phyloP scores from a whole-genome alignment of 2,888 invertebrate species.

The Aphrophora alni region DNA sequence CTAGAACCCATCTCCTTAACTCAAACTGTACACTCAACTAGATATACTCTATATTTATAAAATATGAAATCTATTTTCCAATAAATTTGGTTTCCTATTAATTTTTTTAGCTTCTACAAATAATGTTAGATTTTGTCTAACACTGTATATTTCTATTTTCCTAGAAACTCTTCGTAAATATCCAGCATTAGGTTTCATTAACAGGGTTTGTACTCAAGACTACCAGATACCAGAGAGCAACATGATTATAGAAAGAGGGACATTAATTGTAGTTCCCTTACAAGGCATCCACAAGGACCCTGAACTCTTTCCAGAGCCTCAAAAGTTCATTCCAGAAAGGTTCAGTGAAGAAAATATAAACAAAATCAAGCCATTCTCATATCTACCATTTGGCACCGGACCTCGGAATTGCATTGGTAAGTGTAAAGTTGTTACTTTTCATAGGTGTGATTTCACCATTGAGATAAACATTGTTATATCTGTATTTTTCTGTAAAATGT shows the following conservation, averaged over 20 bases:
- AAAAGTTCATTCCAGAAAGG: slow-evolving; percentile 43
- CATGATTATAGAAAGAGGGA: slow-evolving; percentile 2
- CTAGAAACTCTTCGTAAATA: slow-evolving; percentile 34
- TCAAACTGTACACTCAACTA: no score
- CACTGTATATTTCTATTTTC: not conserved
- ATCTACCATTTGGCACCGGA: slow-evolving; percentile 46
- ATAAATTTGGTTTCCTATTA: no score
- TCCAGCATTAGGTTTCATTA: slow-evolving; percentile 20
- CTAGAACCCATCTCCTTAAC: no score
- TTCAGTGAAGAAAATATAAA: slow-evolving; percentile 38
- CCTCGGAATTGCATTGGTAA: slow-evolving; percentile 46
- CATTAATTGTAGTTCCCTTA: slow-evolving; percentile 11
- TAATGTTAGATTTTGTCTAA: no score
- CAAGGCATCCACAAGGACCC: slow-evolving; percentile 43
- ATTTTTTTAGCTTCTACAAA: no score
- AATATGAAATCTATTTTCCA: no score
- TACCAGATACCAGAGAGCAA: slow-evolving; percentile 3
- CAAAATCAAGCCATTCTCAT: slow-evolving; percentile 39
- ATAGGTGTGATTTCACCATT: no score
- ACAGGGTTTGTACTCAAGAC: slow-evolving; percentile 6
- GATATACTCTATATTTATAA: no score
- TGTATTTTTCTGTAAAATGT: no score
- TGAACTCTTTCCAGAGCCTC: slow-evolving; percentile 39
- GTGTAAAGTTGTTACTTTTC: no score
- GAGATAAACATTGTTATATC: no score